phyloP scores from a whole-genome alignment of 2,113 vertebrate species.

The Brachyhypopomus occidentalis region DNA sequence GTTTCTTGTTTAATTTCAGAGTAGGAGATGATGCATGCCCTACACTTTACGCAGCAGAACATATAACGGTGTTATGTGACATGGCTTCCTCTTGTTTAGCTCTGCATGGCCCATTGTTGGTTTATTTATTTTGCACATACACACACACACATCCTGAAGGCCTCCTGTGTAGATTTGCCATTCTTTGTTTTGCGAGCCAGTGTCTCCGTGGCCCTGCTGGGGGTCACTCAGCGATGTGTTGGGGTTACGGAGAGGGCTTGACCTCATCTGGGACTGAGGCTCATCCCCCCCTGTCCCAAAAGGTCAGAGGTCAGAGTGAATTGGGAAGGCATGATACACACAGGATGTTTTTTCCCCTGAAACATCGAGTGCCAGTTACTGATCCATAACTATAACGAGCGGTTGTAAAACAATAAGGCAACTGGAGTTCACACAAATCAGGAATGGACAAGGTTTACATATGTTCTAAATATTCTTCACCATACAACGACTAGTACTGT shows the following conservation, averaged over 20 bases:
- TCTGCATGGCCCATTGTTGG: no score
- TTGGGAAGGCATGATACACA: conserved; percentile 49
- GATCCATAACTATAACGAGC: not conserved
- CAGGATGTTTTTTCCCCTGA: conserved; percentile 4
- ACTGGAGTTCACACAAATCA: not conserved
- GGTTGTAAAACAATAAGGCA: no score
- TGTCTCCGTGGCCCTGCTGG: not conserved
- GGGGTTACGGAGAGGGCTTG: conserved; percentile 53
- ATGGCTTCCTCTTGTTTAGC: no score
- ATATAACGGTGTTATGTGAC: no score
- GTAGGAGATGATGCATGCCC: conserved; percentile 21
- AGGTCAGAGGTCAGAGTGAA: conserved; percentile 56
- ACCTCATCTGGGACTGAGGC: conserved; percentile 46
- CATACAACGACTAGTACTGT: no score
- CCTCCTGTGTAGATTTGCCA: not conserved
- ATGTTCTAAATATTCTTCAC: no score
- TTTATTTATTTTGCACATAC: not conserved
- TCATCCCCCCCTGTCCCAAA: conserved; percentile 15
- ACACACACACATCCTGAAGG: no score
- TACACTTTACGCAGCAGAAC: conserved; percentile 14
- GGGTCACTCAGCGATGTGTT: conserved; percentile 37
- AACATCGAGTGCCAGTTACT: not conserved
- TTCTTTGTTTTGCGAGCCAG: not conserved
- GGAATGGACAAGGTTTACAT: not conserved
- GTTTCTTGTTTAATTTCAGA: conserved; percentile 57